Conservation (phyloP, 2,797 vertebrate species). For the Decapterus maruadsi region DNA sequence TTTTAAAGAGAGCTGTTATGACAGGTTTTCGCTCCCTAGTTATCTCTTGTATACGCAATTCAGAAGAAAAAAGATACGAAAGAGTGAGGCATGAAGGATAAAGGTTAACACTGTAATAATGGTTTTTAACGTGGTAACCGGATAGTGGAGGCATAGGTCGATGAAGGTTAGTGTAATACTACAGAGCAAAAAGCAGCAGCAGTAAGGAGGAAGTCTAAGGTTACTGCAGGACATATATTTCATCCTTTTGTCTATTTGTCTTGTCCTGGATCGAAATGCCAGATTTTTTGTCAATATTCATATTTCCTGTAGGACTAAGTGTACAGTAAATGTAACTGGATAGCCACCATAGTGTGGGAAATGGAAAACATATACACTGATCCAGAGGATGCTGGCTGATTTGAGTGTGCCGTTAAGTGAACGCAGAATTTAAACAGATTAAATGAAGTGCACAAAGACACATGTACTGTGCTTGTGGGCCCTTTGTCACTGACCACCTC, state of each 20-base stretch:
- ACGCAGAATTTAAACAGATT: not conserved
- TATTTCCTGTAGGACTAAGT: slow-evolving; percentile 61
- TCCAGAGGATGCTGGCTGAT: slow-evolving; percentile 16
- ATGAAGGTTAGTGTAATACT: slow-evolving; percentile 20
- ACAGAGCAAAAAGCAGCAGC: slow-evolving; percentile 30
- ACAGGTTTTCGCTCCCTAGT: not conserved
- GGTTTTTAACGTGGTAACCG: slow-evolving; percentile 31
- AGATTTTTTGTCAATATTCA: slow-evolving; percentile 67
- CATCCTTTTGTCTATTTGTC: slow-evolving; percentile 54
- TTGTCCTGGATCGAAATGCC: slow-evolving; percentile 48
- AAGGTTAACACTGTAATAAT: not conserved
- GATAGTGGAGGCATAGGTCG: slow-evolving; percentile 22
- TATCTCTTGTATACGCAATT: not conserved
- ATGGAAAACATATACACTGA: slow-evolving; percentile 23
- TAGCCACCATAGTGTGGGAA: slow-evolving; percentile 48
- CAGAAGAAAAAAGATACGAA: slow-evolving; percentile 1
- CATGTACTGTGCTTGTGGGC: slow-evolving; percentile 16
- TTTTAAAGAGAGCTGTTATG: not conserved
- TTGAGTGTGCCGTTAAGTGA: slow-evolving; percentile 6
- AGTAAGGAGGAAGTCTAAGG: slow-evolving; percentile 54
- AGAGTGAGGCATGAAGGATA: not conserved
- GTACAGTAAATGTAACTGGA: slow-evolving; percentile 58
- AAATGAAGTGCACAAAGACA: slow-evolving; percentile 6
- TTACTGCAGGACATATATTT: slow-evolving; percentile 57
- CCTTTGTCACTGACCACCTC: slow-evolving; percentile 27